A percentile compares a stretch with the other conserved stretches of the same genome.
These are phyloP conservation scores for Halichoeres trimaculatus DNA, from an alignment of 2,113 vertebrate genomes.

Conservation along the genomic window DNA sequence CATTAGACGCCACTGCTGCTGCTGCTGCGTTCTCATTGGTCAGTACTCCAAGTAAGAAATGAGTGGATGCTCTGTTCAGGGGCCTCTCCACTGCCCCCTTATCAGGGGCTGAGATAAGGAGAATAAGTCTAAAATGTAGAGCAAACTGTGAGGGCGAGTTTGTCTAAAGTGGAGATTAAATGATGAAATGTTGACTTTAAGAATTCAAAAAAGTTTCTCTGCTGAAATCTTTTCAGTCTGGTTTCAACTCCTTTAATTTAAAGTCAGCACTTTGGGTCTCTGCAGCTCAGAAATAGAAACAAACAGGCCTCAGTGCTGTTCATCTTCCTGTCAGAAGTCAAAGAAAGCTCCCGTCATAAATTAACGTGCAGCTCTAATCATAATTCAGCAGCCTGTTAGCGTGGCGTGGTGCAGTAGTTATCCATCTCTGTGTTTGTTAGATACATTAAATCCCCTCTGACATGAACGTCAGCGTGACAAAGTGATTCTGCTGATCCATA, in stretches of 20 bases:
- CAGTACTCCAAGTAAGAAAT: background rate
- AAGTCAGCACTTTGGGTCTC: background rate
- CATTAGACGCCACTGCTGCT: conserved; percentile 39
- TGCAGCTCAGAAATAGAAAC: background rate
- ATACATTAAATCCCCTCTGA: background rate
- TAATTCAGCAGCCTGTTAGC: background rate
- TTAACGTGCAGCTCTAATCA: background rate
- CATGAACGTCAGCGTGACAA: background rate
- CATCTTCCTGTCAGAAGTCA: background rate
- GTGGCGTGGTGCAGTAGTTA: background rate
- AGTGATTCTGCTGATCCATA: background rate
- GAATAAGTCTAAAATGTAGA: background rate
- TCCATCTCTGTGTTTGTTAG: background rate
- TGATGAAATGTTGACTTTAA: background rate
- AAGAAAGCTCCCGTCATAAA: background rate
- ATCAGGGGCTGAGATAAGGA: background rate
- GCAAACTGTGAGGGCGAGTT: background rate
- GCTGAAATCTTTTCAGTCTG: too few relatives aligned
- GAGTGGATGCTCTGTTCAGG: conserved; percentile 10
- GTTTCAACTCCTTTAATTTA: background rate
- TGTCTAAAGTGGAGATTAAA: background rate
- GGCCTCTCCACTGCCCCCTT: background rate
- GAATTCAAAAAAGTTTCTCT: too few relatives aligned
- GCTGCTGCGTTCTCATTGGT: conserved; percentile 6
- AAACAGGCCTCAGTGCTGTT: background rate